These are phyloP conservation scores for Malurus splendens DNA, from an alignment of 2,797 vertebrate species.

Conservation along the genomic window DNA sequence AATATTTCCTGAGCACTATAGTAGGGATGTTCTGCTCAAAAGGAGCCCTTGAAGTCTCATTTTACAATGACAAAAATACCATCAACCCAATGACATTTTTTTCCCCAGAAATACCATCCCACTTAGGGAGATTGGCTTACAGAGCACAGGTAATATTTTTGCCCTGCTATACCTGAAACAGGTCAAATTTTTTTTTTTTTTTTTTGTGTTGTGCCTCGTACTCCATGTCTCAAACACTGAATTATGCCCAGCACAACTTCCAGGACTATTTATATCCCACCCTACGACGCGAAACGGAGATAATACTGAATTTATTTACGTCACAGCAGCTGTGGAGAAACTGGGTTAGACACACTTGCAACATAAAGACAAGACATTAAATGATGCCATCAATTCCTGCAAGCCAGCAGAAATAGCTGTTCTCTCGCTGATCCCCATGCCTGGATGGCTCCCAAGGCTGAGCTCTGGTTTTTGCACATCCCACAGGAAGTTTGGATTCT, in stretches of 20 bases:
- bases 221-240: not conserved
- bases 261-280: slow-evolving; percentile 4
- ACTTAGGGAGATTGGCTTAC: not conserved
- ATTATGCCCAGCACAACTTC: not conserved
- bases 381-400: slow-evolving; percentile 46
- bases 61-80: not conserved
- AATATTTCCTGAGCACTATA: not conserved
- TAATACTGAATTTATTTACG: slow-evolving; percentile 31
- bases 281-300: not conserved
- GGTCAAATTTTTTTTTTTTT: no score
- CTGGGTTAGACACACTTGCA: slow-evolving; percentile 26
- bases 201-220: not conserved
- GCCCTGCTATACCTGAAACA: not conserved
- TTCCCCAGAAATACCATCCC: not conserved
- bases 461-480: slow-evolving; percentile 39
- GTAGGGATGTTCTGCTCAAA: not conserved
- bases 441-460: slow-evolving; percentile 52
- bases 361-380: slow-evolving; percentile 27
- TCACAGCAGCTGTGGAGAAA: slow-evolving; percentile 46
- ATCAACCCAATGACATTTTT: not conserved
- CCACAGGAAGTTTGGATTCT: slow-evolving; percentile 57
- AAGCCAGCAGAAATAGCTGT: slow-evolving; percentile 57
- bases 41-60: not conserved
- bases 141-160: not conserved
- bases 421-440: not conserved